Percentiles rank a stretch among this genome's conserved stretches.
These are phyloP conservation scores for Podotricha telesiphe DNA, from an alignment of 2,888 invertebrate species.

Conservation along the genomic window DNA sequence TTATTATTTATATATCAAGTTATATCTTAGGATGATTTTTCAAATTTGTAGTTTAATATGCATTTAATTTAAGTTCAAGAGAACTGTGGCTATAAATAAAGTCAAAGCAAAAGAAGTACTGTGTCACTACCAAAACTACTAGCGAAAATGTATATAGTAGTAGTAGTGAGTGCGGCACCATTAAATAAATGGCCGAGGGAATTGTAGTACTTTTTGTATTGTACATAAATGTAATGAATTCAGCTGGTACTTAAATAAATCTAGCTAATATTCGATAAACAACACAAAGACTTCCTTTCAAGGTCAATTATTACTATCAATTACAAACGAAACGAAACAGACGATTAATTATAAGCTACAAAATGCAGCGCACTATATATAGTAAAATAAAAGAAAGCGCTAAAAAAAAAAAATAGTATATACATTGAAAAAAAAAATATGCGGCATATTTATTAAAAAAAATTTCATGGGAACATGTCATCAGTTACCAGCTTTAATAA, in stretches of 20 bases:
- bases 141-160: constrained; percentile 17
- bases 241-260: not conserved
- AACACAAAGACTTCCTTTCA: not conserved
- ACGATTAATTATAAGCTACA: too few species aligned
- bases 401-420: not conserved
- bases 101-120: not conserved
- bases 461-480: not conserved
- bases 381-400: not conserved
- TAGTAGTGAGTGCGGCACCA: constrained; percentile 2
- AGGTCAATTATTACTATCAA: not conserved
- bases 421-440: not conserved
- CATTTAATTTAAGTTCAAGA: not conserved
- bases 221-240: not conserved
- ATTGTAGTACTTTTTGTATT: not conserved
- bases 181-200: constrained; percentile 14
- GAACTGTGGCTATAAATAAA: not conserved
- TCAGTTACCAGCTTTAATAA: not conserved
- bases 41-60: not conserved
- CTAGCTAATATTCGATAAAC: not conserved
- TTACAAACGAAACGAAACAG: not conserved
- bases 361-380: too few species aligned
- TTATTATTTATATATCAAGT: too few species aligned
- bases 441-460: not conserved
- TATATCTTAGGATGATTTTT: not conserved
- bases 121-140: not conserved